Evolutionary conservation across 2,797 vertebrate species (phyloP), one percentile per base, ranked within the genome.

Genomic region (Crenichthys baileyi): DNA sequence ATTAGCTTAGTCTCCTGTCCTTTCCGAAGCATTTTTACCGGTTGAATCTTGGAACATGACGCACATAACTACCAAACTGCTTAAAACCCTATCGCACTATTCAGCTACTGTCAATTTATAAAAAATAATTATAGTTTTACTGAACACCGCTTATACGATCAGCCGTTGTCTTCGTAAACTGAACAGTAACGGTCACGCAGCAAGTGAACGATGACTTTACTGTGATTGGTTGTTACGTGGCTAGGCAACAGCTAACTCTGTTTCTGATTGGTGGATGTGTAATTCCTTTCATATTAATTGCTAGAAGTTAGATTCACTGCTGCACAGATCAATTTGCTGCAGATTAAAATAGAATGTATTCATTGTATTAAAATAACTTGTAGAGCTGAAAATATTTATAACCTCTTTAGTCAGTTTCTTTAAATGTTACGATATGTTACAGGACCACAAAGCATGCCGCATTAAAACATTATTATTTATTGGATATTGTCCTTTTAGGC

Each of bases 221-320:
- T 46, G 41, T 48, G 68, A 70, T 70, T 70, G 68, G 68, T 70
- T 48, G 68, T 70, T 8, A 8, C 7, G 68, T 70, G 48, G 44
- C 44, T 50, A 2, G 7, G n/a, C 46, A 70, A 70, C 68, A 26
- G 15, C 44, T 22, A 48, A 70, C 44, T 24, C 24, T 0, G 11
- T 24, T 15, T 1, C 44, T 70, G 44, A 70, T 70, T 70, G 44
- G 44, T 15, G 15, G 68, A 70, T 26, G 7, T 70, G 56, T 12
- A 26, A 58, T 5, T 41, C 7, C 3, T 3, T 44, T 44, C 8
- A 44, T 8, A 44, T 44, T 44, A 44, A 44, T 44, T 8, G 4
- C 41, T 44, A 44, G 8, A 44, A 5, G 8, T 44, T 44, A 5
- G 41, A 5, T 5, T 44, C 8, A 44, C 41, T 44, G 5, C 41